Conservation (phyloP, 2,888 invertebrate genomes). For the Drosophila gaucha region DNA sequence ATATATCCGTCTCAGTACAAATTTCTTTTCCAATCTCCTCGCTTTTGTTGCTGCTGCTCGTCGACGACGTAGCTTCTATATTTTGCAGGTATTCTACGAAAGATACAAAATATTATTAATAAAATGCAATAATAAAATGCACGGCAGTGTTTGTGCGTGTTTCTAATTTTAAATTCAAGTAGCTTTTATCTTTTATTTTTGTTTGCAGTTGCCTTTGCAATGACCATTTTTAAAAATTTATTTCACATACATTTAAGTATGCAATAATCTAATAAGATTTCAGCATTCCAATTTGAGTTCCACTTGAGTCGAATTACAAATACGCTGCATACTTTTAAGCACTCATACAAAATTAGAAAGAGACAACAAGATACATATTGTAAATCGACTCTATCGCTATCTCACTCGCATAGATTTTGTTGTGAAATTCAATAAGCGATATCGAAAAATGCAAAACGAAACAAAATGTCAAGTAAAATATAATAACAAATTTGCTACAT, state of each 20-base stretch:
- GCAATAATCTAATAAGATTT: not conserved
- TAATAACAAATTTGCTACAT: too few species aligned
- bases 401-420: conserved; percentile 40
- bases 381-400: conserved; percentile 7
- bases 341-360: conserved; percentile 8
- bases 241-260: conserved; percentile 9
- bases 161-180: not conserved
- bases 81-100: conserved; percentile 80
- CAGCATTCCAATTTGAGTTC: not conserved
- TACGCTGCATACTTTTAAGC: conserved; percentile 52
- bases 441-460: not conserved
- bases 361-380: conserved; percentile 15
- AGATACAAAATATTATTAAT: conserved; percentile 49
- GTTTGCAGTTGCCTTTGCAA: conserved; percentile 8
- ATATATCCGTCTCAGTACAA: conserved; percentile 68
- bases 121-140: conserved; percentile 2
- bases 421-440: conserved; percentile 63
- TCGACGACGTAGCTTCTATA: conserved; percentile 70
- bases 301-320: not conserved
- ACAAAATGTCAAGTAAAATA: not conserved
- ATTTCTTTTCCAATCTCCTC: conserved; percentile 67
- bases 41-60: conserved; percentile 59
- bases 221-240: conserved; percentile 4
- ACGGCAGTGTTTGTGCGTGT: conserved; percentile 10
- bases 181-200: not conserved